A percentile compares a stretch with the other conserved stretches of the same genome.
phyloP scores from a whole-genome alignment of 2,888 invertebrate genomes.

The Caenorhabditis macrosperma region DNA sequence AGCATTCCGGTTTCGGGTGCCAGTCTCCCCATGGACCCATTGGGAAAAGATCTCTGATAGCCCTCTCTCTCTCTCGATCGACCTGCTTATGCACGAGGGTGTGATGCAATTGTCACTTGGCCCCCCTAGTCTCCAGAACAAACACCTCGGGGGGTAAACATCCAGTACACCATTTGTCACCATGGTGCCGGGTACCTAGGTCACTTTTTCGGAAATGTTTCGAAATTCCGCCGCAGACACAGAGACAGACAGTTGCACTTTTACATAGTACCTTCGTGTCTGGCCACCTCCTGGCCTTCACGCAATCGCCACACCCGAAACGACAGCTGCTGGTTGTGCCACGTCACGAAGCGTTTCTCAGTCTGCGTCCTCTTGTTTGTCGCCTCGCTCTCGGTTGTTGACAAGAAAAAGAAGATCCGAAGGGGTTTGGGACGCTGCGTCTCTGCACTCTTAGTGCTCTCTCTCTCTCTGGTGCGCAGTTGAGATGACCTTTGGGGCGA shows the following conservation, averaged over 20 bases:
- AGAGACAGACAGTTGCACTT: conserved; percentile 24
- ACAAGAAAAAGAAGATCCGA: conserved; percentile 28
- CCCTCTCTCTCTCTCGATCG: neutral
- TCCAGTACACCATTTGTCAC: conserved; percentile 12
- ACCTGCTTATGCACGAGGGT: neutral
- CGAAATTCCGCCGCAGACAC: conserved; percentile 15
- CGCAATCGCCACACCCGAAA: neutral
- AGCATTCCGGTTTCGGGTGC: neutral
- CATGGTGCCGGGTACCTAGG: conserved; percentile 30
- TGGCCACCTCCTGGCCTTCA: conserved; percentile 7
- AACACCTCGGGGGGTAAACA: too few species aligned
- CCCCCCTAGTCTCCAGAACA: neutral
- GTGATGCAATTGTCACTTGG: neutral
- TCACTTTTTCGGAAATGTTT: conserved; percentile 20
- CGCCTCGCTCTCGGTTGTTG: conserved; percentile 19
- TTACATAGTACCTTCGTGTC: conserved; percentile 11
- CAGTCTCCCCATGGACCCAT: too few species aligned
- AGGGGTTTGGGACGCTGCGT: conserved; percentile 32
- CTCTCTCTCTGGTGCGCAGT: conserved; percentile 1
- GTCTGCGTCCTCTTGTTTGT: conserved; percentile 43
- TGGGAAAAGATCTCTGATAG: neutral
- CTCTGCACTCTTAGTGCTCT: neutral
- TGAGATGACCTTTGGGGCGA: conserved; percentile 43
- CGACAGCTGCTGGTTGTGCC: conserved; percentile 37
- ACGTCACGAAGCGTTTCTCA: conserved; percentile 13